Conservation (phyloP, 2,888 invertebrate species). For the Timandra comae region DNA sequence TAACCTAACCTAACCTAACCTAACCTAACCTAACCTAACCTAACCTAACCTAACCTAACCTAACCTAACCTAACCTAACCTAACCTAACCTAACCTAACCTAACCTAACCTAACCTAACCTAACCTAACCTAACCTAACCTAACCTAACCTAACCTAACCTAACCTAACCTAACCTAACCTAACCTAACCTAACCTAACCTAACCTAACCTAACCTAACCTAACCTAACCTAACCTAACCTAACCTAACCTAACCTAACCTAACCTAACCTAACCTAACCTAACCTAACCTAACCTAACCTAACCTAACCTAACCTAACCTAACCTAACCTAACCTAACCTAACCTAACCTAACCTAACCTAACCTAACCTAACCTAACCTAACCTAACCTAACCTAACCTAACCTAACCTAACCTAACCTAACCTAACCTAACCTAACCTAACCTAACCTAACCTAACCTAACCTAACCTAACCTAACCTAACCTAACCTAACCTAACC, state of each 20-base stretch:
- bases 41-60: constrained; percentile 13
- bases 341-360: constrained; percentile 5
- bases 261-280: constrained; percentile 4
- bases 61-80: constrained; percentile 13
- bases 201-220: constrained; percentile 9
- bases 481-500: constrained; percentile 9
- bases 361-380: constrained; percentile 3
- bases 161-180: constrained; percentile 5
- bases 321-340: constrained; percentile 3
- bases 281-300: constrained; percentile 3
- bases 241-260: constrained; percentile 13
- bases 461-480: constrained; percentile 9
- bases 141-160: constrained; percentile 9
- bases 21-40: constrained; percentile 12
- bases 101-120: constrained; percentile 8
- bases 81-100: constrained; percentile 13
- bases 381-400: constrained; percentile 12
- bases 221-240: constrained; percentile 11
- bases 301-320: constrained; percentile 3
- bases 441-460: constrained; percentile 8
- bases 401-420: constrained; percentile 4
- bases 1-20: no score
- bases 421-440: constrained; percentile 7
- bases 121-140: constrained; percentile 6
- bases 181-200: constrained; percentile 9